Evolutionary conservation across 2,113 vertebrate genomes (phyloP).

Genomic region (Cathartes aura): DNA sequence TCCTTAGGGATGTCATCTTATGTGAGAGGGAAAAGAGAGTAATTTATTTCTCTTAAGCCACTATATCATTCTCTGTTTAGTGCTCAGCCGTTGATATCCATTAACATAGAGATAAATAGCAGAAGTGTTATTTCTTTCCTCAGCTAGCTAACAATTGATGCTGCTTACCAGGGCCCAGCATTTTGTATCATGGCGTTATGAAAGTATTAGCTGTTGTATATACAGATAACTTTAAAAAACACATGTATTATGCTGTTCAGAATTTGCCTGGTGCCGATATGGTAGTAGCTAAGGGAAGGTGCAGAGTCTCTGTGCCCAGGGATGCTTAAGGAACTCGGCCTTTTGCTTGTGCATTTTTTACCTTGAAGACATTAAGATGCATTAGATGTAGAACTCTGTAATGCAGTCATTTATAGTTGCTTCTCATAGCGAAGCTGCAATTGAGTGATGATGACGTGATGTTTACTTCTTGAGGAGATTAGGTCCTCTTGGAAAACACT

Average conservation of each 20-base stretch:
- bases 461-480: conserved; percentile 38
- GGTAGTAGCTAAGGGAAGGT: not conserved
- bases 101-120: not conserved
- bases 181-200: not conserved
- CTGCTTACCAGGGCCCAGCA: not conserved
- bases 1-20: conserved; percentile 14
- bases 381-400: not conserved
- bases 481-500: conserved; percentile 13
- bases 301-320: not conserved
- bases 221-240: not conserved
- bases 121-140: not conserved
- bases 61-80: not conserved
- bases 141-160: not conserved
- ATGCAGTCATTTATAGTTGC: not conserved
- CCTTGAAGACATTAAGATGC: not conserved
- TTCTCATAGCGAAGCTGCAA: not conserved
- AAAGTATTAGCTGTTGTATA: not conserved
- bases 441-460: not conserved
- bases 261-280: not conserved
- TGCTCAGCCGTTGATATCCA: not conserved
- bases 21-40: not conserved
- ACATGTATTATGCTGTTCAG: not conserved
- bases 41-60: not conserved
- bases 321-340: not conserved
- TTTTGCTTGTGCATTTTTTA: not conserved